Evolutionary conservation across 1,140 invertebrate genomes (phyloP).

Genomic region (Conopomorpha cramerella): DNA sequence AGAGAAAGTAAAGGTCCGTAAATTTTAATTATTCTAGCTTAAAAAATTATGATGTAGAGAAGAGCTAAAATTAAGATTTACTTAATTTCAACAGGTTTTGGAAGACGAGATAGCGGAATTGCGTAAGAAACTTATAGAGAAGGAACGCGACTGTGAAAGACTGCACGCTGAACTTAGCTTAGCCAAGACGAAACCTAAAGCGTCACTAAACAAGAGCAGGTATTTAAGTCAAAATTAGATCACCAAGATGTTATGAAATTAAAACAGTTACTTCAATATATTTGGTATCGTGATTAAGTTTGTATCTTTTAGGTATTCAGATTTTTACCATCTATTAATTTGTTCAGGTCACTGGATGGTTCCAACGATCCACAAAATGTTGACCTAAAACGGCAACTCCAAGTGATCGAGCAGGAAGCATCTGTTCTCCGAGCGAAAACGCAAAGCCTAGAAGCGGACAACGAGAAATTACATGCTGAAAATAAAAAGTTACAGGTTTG

Average conservation of each 20-base stretch:
- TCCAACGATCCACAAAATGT: slow-evolving; percentile 64
- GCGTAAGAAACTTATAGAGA: slow-evolving; percentile 79
- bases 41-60: too few species aligned
- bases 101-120: slow-evolving; percentile 76
- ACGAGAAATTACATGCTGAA: slow-evolving; percentile 73
- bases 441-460: slow-evolving; percentile 71
- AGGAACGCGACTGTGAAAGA: slow-evolving; percentile 79
- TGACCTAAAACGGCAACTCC: slow-evolving; percentile 73
- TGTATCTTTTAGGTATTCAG: too few species aligned
- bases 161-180: slow-evolving; percentile 71
- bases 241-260: neutral
- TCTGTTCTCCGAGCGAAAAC: slow-evolving; percentile 67
- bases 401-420: slow-evolving; percentile 76
- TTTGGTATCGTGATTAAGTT: too few species aligned
- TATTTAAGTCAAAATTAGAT: slow-evolving; percentile 12
- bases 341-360: slow-evolving; percentile 64
- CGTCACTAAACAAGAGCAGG: slow-evolving; percentile 64
- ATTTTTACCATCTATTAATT: too few species aligned
- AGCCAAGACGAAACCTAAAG: slow-evolving; percentile 66
- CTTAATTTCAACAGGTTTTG: too few species aligned
- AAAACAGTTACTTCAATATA: neutral
- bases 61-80: too few species aligned
- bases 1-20: slow-evolving; percentile 68
- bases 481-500: slow-evolving; percentile 68
- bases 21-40: too few species aligned